phyloP scores from a whole-genome alignment of 2,113 vertebrate species.

The Takifugu bimaculatus region DNA sequence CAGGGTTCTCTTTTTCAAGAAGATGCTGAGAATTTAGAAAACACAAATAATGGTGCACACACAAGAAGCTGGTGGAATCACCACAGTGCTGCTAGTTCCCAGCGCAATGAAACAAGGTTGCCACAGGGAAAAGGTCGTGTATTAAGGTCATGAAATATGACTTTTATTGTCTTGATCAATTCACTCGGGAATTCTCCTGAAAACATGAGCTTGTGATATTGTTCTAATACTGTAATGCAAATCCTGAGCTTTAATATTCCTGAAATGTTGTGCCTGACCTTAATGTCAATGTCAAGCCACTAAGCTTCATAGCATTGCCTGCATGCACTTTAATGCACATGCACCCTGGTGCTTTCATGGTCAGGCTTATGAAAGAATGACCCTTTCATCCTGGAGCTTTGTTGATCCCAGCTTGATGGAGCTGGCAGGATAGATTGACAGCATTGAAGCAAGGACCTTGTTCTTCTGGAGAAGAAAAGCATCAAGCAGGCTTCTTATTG shows the following conservation, averaged over 20 bases:
- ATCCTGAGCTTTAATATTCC: conserved; percentile 18
- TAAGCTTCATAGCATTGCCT: conserved; percentile 12
- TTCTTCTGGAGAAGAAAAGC: conserved; percentile 19
- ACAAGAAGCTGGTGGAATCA: conserved; percentile 18
- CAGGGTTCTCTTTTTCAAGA: conserved; percentile 28
- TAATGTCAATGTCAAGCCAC: conserved; percentile 23
- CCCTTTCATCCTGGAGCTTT: conserved; percentile 13
- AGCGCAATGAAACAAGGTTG: conserved; percentile 6
- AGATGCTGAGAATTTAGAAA: conserved; percentile 21
- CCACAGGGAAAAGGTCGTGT: conserved; percentile 14
- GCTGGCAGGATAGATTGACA: conserved; percentile 43
- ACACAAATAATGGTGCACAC: conserved; percentile 27
- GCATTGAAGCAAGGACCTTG: conserved; percentile 34
- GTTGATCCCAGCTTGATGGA: conserved; percentile 34
- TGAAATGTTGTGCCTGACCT: conserved; percentile 28
- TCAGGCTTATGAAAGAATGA: conserved; percentile 12
- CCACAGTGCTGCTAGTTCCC: conserved; percentile 12
- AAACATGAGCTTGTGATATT: conserved; percentile 25
- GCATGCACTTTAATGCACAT: conserved; percentile 13
- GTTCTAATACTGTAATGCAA: conserved; percentile 9
- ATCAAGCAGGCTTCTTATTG: conserved; percentile 32
- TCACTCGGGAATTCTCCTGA: conserved; percentile 25
- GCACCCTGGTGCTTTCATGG: conserved; percentile 19
- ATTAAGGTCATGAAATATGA: conserved; percentile 3
- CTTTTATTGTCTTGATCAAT: conserved; percentile 25